Percentiles rank a stretch among this genome's conserved stretches.
These are phyloP conservation scores for Calypte anna DNA, from an alignment of 2,113 vertebrate species.

Conservation along the genomic window DNA sequence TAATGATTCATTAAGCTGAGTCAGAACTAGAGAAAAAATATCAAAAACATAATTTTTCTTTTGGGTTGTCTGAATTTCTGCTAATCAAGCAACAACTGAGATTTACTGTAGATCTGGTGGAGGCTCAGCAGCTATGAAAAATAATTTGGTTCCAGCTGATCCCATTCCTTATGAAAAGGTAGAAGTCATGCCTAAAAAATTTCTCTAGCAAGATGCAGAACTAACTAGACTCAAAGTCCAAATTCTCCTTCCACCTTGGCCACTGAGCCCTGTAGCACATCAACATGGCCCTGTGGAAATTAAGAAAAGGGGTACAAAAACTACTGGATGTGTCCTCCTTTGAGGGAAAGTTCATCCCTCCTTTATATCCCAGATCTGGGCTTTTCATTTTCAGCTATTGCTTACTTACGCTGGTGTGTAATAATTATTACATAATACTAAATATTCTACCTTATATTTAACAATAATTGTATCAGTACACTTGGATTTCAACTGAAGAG, in stretches of 20 bases:
- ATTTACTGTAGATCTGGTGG: neutral
- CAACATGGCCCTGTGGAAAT: fast-evolving
- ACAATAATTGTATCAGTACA: neutral
- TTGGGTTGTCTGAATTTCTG: neutral
- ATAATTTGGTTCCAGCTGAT: neutral
- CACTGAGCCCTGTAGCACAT: neutral
- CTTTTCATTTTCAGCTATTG: neutral
- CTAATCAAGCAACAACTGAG: neutral
- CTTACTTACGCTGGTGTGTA: neutral
- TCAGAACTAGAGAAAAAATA: neutral
- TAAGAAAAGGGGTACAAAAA: neutral
- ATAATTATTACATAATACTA: neutral
- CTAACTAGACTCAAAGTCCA: neutral
- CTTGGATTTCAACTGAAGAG: neutral
- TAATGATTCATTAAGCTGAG: neutral
- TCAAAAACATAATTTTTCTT: neutral
- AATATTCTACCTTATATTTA: neutral
- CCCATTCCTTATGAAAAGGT: neutral
- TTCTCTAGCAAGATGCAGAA: neutral
- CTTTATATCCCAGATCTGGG: neutral
- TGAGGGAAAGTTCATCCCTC: neutral
- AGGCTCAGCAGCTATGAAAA: neutral
- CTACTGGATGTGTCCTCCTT: neutral
- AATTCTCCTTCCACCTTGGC: neutral
- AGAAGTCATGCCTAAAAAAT: neutral